Conservation (phyloP, 2,888 invertebrate species). For the Dione juno region DNA sequence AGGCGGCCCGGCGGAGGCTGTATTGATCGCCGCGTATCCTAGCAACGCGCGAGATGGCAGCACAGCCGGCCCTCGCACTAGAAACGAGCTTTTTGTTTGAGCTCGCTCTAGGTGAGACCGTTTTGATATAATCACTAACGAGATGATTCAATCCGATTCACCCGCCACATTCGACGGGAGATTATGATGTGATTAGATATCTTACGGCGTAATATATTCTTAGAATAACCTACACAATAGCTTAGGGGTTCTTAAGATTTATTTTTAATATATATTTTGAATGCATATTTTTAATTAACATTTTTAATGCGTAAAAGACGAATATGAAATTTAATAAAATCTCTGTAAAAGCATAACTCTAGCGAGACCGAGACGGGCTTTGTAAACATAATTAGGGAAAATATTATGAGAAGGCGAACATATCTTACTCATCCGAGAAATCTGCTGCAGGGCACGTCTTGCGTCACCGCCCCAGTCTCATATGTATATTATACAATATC, state of each 20-base stretch:
- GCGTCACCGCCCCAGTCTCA: constrained; percentile 32
- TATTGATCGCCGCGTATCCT: constrained; percentile 81
- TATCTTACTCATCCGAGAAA: constrained; percentile 51
- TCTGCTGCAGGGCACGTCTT: constrained; percentile 51
- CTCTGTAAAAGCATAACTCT: constrained; percentile 48
- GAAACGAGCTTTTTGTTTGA: constrained; percentile 75
- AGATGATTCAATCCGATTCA: constrained; percentile 76
- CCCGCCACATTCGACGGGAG: constrained; percentile 55
- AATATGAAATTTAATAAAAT: constrained; percentile 52
- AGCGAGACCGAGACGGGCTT: constrained; percentile 44
- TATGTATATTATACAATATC: constrained; percentile 32
- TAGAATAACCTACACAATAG: not conserved
- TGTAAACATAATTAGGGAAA: constrained; percentile 57
- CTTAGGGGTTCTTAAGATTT: not conserved
- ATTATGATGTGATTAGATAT: constrained; percentile 58
- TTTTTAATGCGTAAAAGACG: constrained; percentile 40
- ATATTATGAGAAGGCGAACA: constrained; percentile 49
- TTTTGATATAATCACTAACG: constrained; percentile 76
- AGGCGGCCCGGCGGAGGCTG: constrained; percentile 83
- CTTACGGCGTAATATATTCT: constrained; percentile 38
- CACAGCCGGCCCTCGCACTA: constrained; percentile 70
- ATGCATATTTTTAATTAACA: constrained; percentile 23
- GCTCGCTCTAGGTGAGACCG: constrained; percentile 75
- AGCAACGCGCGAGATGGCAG: constrained; percentile 81
- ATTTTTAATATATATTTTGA: too few relatives aligned